Percentiles rank a stretch among this genome's conserved stretches.
Conservation (phyloP, 1,140 invertebrate species). For the Elymnias hypermnestra region DNA sequence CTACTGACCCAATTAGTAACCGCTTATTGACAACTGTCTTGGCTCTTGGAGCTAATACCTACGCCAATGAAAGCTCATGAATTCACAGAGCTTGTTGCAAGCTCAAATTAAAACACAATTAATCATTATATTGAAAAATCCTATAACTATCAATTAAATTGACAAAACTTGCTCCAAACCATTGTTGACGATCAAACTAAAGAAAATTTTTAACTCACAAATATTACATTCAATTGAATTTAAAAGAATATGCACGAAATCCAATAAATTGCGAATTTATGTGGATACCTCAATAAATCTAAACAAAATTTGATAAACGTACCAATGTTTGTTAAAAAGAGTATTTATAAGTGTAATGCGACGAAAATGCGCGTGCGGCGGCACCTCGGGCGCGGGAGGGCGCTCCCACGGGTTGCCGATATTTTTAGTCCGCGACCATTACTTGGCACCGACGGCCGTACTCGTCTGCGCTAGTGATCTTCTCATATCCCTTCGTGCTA, state of each 20-base stretch:
- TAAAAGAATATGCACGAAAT: no score
- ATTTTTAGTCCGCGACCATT: conserved; percentile 74
- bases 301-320: neutral
- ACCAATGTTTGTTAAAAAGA: conserved; percentile 6
- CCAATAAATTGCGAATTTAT: neutral
- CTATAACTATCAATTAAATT: no score
- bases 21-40: conserved; percentile 66
- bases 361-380: conserved; percentile 64
- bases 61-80: conserved; percentile 23
- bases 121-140: no score
- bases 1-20: conserved; percentile 65
- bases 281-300: neutral
- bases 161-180: no score
- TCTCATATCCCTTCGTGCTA: conserved; percentile 63
- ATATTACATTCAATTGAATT: no score
- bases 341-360: conserved; percentile 46
- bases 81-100: conserved; percentile 1
- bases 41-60: conserved; percentile 41
- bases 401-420: conserved; percentile 74
- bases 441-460: conserved; percentile 73
- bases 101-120: neutral
- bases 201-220: no score
- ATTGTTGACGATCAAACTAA: no score
- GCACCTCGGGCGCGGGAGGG: conserved; percentile 71
- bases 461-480: conserved; percentile 68